Percentiles rank a stretch among this genome's conserved stretches.
phyloP scores from a whole-genome alignment of 2,888 invertebrate species.

The Noctua comes region DNA sequence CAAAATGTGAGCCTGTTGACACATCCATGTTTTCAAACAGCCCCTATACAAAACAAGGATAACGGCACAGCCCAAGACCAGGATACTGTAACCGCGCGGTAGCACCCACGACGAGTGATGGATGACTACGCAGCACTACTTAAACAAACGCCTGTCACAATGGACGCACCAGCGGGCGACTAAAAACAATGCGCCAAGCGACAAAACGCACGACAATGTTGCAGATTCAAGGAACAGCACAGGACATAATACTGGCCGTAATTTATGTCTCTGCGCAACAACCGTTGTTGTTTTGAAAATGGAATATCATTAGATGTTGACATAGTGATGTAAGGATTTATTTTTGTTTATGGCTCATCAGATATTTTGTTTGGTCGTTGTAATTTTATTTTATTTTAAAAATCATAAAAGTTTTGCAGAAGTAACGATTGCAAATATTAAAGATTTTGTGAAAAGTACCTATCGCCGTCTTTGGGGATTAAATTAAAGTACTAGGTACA shows the following conservation, averaged over 20 bases:
- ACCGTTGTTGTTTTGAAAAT: constrained; percentile 63
- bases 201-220: constrained; percentile 72
- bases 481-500: background rate
- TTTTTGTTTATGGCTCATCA: constrained; percentile 42
- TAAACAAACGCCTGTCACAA: constrained; percentile 72
- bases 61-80: constrained; percentile 58
- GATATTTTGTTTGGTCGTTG: constrained; percentile 22
- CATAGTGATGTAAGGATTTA: constrained; percentile 41
- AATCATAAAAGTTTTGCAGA: background rate
- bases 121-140: constrained; percentile 75
- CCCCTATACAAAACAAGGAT: constrained; percentile 38
- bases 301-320: constrained; percentile 60
- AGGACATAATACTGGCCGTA: constrained; percentile 71
- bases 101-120: constrained; percentile 81
- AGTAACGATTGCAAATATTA: background rate
- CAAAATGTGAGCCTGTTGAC: background rate
- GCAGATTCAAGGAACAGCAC: constrained; percentile 76
- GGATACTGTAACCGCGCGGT: constrained; percentile 81
- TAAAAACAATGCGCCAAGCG: constrained; percentile 76
- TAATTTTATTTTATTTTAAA: background rate
- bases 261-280: constrained; percentile 76
- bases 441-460: background rate
- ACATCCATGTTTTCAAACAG: constrained; percentile 28
- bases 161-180: constrained; percentile 74
- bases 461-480: background rate